Evolutionary conservation across 1,140 invertebrate genomes (phyloP), one percentile per base, ranked within the genome.

Genomic region (Drosophila sucinea): DNA sequence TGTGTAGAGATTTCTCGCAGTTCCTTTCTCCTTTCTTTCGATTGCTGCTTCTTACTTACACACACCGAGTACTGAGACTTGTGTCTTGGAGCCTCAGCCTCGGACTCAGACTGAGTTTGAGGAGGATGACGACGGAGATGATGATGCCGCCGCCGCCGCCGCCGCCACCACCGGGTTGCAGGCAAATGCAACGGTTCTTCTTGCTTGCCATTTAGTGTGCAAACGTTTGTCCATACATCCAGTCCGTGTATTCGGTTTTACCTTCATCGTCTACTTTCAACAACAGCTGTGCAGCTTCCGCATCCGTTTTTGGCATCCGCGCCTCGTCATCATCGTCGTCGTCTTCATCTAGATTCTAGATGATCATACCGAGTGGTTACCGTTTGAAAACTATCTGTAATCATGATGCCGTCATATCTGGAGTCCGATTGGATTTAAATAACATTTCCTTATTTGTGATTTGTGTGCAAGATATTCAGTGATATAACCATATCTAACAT

Each of bases 151-250:
- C 29, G 40, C 11, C 1, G 44, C 6, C 8, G 44, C 44, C 44
- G 44, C 44, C 44, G 44, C 44, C 44, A 23, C 44, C 44, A 25
- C 44, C 44, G 44, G 23, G 44, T 51, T 27, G 44, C 44, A 51
- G 60, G 60, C 73, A 51, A 73, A 76, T 76, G 79, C 79, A 77
- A 81, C 58, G 70, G 72, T 79, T 78, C 75, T 78, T 73, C 60
- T 74, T 75, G 27, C 44, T 51, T 61, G 69, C 74, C 85, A 73
- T 90, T 89, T 85, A 89, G 85, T 89, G 86, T 90, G 73, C 85
- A 85, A 90, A 73, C 86, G 85, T 70, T 81, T 89, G 85, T 90
- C 81, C 85, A 80, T 79, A 90, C 83, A 81, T 85, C 85, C 81
- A 89, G 85, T 90, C 70, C 79, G 77, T 72, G 66, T 71, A 68